Evolutionary conservation across 2,113 vertebrate species (phyloP).

Genomic region (Hydrochoerus hydrochaeris): DNA sequence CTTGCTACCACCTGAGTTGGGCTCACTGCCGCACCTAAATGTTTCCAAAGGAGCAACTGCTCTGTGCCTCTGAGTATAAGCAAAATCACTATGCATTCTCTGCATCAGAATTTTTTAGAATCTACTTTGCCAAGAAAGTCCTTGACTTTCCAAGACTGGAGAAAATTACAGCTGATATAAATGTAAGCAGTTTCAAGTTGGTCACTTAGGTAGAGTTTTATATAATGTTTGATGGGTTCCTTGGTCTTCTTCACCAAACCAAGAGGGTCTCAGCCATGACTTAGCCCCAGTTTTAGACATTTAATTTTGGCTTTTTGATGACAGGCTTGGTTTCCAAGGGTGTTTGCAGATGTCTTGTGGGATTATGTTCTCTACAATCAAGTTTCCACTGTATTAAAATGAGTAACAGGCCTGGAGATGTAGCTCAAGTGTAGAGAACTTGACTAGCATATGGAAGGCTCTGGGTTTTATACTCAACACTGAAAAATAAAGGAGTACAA

Average conservation of each 20-base stretch:
- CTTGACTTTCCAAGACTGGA: background rate
- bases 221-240: background rate
- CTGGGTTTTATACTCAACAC: background rate
- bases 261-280: background rate
- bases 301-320: constrained; percentile 66
- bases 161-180: background rate
- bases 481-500: background rate
- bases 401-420: background rate
- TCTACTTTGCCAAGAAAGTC: background rate
- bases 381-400: background rate
- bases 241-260: background rate
- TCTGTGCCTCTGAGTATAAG: background rate
- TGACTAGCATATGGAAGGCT: background rate
- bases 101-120: background rate
- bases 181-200: background rate
- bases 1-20: background rate
- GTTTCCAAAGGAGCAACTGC: background rate
- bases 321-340: constrained; percentile 40
- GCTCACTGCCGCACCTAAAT: accelerated
- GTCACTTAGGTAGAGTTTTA: background rate
- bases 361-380: background rate
- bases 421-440: background rate
- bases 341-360: constrained; percentile 17
- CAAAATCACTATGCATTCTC: background rate
- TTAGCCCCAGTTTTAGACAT: background rate